Evolutionary conservation across 2,113 vertebrate genomes (phyloP).

Genomic region (Crypturellus undulatus): DNA sequence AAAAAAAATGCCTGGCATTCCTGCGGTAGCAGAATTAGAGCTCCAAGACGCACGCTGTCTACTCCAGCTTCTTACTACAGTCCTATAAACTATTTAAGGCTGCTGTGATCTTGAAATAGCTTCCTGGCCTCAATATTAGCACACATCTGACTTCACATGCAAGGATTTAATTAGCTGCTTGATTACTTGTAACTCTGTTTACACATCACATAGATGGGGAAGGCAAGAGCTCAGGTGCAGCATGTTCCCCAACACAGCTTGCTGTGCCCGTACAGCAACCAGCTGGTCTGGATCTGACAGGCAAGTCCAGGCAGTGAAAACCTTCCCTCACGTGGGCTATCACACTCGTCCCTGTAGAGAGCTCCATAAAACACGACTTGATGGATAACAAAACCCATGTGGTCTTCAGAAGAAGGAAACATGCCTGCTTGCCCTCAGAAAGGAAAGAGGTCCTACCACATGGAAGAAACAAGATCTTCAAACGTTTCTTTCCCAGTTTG

Average conservation of each 20-base stretch:
- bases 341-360: neutral
- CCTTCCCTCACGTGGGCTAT: accelerated
- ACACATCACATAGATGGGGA: neutral
- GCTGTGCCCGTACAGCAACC: neutral
- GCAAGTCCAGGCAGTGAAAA: neutral
- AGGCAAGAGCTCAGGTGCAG: neutral
- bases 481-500: accelerated
- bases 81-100: slow-evolving; percentile 44
- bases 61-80: slow-evolving; percentile 8
- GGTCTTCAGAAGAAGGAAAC: neutral
- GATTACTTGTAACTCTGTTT: neutral
- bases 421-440: neutral
- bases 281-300: neutral
- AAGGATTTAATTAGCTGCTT: neutral
- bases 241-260: neutral
- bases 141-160: neutral
- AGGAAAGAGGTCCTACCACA: neutral
- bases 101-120: slow-evolving; percentile 28
- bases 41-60: neutral
- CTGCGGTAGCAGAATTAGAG: neutral
- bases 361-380: neutral
- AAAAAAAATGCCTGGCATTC: neutral
- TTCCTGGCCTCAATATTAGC: slow-evolving; percentile 21
- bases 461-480: neutral
- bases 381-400: neutral